A percentile compares a stretch with the other conserved stretches of the same genome.
phyloP scores from a whole-genome alignment of 2,797 vertebrate genomes.

The Typhlichthys subterraneus region DNA sequence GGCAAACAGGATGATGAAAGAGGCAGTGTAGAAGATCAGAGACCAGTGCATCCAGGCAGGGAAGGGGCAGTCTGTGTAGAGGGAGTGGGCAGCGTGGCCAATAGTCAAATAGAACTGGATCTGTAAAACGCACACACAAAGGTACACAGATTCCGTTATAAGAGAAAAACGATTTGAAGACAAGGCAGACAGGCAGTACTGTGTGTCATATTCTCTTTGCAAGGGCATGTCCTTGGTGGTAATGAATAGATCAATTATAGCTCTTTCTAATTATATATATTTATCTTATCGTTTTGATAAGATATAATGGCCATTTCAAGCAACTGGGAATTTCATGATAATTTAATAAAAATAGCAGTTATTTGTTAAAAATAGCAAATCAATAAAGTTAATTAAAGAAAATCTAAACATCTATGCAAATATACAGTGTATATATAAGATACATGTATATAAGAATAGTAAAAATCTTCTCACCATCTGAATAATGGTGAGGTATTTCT shows the following conservation, averaged over 20 bases:
- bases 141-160: not conserved
- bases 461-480: slow-evolving; percentile 86
- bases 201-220: too few relatives aligned
- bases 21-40: slow-evolving; percentile 91
- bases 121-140: slow-evolving; percentile 67
- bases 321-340: too few relatives aligned
- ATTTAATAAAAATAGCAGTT: too few relatives aligned
- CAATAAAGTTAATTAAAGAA: too few relatives aligned
- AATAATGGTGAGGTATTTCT: slow-evolving; percentile 96
- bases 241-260: too few relatives aligned
- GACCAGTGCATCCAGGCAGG: slow-evolving; percentile 99
- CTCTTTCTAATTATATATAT: too few relatives aligned
- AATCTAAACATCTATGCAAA: too few relatives aligned
- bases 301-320: too few relatives aligned
- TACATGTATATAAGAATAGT: too few relatives aligned
- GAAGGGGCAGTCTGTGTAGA: slow-evolving; percentile 95
- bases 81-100: slow-evolving; percentile 92
- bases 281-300: too few relatives aligned
- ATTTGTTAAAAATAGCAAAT: too few relatives aligned
- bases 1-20: slow-evolving; percentile 96
- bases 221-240: too few relatives aligned
- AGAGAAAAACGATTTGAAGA: not conserved
- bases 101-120: slow-evolving; percentile 98
- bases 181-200: not conserved
- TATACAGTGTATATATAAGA: not conserved